Evolutionary conservation across 2,113 vertebrate species (phyloP).

Genomic region (Noturus placidus): DNA sequence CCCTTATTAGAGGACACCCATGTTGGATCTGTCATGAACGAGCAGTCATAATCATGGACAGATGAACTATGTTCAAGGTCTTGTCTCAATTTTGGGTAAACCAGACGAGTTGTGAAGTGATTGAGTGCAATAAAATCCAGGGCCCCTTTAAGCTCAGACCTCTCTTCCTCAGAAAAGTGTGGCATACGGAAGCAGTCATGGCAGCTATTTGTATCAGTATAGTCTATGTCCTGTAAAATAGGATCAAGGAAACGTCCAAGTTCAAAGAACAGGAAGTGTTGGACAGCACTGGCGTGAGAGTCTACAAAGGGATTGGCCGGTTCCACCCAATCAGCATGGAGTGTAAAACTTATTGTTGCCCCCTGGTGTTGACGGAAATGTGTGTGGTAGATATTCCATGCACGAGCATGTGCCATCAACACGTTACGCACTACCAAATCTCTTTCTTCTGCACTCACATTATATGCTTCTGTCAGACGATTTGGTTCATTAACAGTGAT

Average conservation of each 20-base stretch:
- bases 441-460: constrained; percentile 67
- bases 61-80: constrained; percentile 38
- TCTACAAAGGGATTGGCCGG: constrained; percentile 85
- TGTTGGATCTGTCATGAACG: constrained; percentile 82
- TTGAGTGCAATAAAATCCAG: constrained; percentile 88
- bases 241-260: constrained; percentile 89
- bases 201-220: not conserved
- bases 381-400: constrained; percentile 80
- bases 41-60: constrained; percentile 72
- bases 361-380: constrained; percentile 67
- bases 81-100: constrained; percentile 59
- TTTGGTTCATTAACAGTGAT: constrained; percentile 96
- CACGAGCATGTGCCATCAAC: constrained; percentile 84
- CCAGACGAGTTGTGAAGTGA: constrained; percentile 91
- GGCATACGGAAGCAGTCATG: constrained; percentile 64
- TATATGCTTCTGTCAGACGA: constrained; percentile 77
- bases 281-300: constrained; percentile 76
- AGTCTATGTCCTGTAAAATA: constrained; percentile 69
- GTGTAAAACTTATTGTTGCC: constrained; percentile 80
- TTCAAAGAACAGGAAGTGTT: constrained; percentile 87
- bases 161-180: constrained; percentile 76
- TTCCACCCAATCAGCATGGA: constrained; percentile 91
- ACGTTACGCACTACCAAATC: constrained; percentile 82
- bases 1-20: constrained; percentile 76
- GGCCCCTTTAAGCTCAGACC: constrained; percentile 75